Base-by-base conservation (phyloP, 2,113 vertebrate species). In the Pygoscelis antarcticus region DNA sequence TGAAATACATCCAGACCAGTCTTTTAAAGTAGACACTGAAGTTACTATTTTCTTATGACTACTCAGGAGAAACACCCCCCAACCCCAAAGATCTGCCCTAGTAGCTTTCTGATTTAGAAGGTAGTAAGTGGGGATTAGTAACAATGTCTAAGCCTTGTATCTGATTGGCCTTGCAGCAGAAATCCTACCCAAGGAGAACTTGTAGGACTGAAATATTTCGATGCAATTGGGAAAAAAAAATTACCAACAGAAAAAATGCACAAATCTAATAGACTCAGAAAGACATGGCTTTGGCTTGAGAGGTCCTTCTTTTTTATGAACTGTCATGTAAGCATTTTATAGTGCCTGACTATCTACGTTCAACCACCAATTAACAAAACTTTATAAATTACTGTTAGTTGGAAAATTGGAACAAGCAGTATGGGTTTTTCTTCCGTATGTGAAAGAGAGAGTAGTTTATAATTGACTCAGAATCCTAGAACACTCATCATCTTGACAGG, bases 401-500 rank as follows among this genome's bases (percentile, higher is more conserved):
- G 34, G 61, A 90, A 94, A 87, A 91, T 4, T 91, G 75, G 69
- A 97, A 89, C 44, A 93, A 84, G 86, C 62, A 85, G 44, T 83
- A 90, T 15, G 27, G 57, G 83, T 69, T 93, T 90, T 89, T 91
- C 65, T 87, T 91, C 83, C 52, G 34, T 54, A 30, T 66, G 66
- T 85, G 75, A 71, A 92, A 74, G 54, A 81, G 13, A 70, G 38
- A 80, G 70, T 72, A 83, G 87, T 89, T 94, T 85, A 88, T 96
- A 96, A 94, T 88, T 96, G 87, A 83, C 75, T 93, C 74, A 87
- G 89, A 96, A 92, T 93, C 74, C 79, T 91, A 82, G 83, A 89
- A 87, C 95, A 88, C 91, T 85, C 86, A 93, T 92, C 86, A 96
- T 92, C 64, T 89, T 96, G 96, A 93, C 90, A 96, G 87, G 91